These are phyloP conservation scores for Lethenteron reissneri DNA, from an alignment of 2,113 vertebrate genomes.

Conservation along the genomic window DNA sequence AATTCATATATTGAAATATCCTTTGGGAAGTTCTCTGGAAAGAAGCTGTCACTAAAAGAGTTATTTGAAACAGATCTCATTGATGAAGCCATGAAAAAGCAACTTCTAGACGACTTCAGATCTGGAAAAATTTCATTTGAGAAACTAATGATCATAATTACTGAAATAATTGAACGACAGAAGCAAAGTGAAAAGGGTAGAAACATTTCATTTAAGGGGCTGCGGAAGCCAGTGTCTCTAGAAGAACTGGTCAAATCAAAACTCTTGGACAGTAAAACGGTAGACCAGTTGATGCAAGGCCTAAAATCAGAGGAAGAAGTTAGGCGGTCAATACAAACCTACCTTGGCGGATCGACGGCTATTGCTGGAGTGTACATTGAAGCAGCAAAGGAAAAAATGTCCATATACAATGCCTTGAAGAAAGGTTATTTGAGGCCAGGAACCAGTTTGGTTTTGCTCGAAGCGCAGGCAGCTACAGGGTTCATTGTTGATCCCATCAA, in stretches of 20 bases:
- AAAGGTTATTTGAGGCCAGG: conserved; percentile 23
- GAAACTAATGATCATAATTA: conserved; percentile 35
- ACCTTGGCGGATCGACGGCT: not conserved
- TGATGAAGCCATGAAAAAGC: conserved; percentile 44
- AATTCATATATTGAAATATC: conserved; percentile 59
- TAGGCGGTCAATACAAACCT: not conserved
- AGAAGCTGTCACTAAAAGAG: conserved; percentile 67
- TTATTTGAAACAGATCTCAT: conserved; percentile 73
- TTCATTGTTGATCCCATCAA: conserved; percentile 43
- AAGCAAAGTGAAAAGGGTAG: conserved; percentile 18
- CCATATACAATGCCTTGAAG: conserved; percentile 24
- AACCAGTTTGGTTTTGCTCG: conserved; percentile 18
- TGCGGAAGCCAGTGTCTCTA: conserved; percentile 19
- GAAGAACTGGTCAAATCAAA: conserved; percentile 33
- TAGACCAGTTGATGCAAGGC: conserved; percentile 28
- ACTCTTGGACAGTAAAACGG: conserved; percentile 34
- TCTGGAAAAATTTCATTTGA: conserved; percentile 66
- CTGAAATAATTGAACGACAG: not conserved
- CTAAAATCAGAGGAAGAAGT: not conserved
- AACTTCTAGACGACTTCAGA: conserved; percentile 60
- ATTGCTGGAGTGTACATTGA: not conserved
- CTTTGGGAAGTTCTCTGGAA: conserved; percentile 31
- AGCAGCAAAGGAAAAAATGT: not conserved
- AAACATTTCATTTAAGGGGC: not conserved
- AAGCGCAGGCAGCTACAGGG: conserved; percentile 43